Evolutionary conservation across 2,113 vertebrate species (phyloP).

Genomic region (Carassius gibelio): DNA sequence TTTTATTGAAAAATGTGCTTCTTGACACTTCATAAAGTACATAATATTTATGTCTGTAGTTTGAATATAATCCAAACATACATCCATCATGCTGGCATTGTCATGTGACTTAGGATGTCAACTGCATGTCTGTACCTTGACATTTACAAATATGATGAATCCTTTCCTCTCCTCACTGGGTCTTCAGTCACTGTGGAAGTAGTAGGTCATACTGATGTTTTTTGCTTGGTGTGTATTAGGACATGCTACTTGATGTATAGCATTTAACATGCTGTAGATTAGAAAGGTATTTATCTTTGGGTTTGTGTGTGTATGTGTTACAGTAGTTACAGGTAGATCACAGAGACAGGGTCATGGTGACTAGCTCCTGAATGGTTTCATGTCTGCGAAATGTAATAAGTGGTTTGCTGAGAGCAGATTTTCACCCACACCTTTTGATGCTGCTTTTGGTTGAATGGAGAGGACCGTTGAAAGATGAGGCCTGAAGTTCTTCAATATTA

Average conservation of each 20-base stretch:
- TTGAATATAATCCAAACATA: background rate
- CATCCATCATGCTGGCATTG: background rate
- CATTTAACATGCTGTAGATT: background rate
- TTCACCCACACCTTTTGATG: conserved; percentile 25
- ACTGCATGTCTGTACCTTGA: background rate
- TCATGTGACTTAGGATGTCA: background rate
- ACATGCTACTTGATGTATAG: background rate
- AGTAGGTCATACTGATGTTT: background rate
- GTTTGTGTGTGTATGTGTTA: background rate
- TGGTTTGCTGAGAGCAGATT: conserved; percentile 15
- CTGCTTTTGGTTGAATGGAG: conserved; percentile 2
- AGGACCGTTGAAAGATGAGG: conserved; percentile 28
- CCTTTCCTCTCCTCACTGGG: background rate
- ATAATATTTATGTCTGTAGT: background rate
- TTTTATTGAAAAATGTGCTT: background rate
- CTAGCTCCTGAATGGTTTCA: background rate
- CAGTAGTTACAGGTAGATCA: background rate
- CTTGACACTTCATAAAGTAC: background rate
- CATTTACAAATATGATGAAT: background rate
- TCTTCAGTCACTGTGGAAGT: background rate
- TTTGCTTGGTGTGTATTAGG: background rate
- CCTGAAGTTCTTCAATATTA: background rate
- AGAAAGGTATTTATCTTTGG: background rate
- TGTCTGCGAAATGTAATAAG: conserved; percentile 10
- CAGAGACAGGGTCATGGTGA: background rate